Conservation (phyloP, 2,113 vertebrate species). For the Motacilla tschutschensis region DNA sequence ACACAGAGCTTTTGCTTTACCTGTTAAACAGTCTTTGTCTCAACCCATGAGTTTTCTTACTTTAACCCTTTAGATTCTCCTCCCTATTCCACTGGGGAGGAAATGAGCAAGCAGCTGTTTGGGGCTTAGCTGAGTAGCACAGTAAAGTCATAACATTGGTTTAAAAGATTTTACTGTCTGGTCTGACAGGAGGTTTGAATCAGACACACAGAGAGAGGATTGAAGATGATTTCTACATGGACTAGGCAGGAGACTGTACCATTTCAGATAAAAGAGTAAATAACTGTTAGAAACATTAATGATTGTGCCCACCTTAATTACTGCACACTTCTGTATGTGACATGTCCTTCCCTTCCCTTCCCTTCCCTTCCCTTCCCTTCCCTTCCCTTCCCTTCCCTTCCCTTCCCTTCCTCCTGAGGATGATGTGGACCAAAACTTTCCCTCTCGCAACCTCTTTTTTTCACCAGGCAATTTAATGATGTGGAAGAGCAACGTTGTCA, state of each 20-base stretch:
- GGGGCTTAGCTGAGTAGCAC: not conserved
- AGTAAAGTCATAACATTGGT: not conserved
- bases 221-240: not conserved
- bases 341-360: not conserved
- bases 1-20: not conserved
- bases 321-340: not conserved
- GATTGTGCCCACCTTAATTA: not conserved
- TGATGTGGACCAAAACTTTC: not conserved
- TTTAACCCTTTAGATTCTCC: not conserved
- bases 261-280: not conserved
- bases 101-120: not conserved
- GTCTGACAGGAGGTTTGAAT: not conserved
- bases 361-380: no score
- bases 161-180: not conserved
- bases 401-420: not conserved
- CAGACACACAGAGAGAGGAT: not conserved
- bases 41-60: not conserved
- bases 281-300: not conserved
- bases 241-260: not conserved
- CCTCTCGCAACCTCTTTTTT: conserved; percentile 5
- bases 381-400: not conserved
- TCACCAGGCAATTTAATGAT: conserved; percentile 3
- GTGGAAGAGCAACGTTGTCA: conserved; percentile 4
- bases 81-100: not conserved
- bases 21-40: not conserved